phyloP scores from a whole-genome alignment of 2,113 vertebrate genomes.

The Chlorodrepanis virens region DNA sequence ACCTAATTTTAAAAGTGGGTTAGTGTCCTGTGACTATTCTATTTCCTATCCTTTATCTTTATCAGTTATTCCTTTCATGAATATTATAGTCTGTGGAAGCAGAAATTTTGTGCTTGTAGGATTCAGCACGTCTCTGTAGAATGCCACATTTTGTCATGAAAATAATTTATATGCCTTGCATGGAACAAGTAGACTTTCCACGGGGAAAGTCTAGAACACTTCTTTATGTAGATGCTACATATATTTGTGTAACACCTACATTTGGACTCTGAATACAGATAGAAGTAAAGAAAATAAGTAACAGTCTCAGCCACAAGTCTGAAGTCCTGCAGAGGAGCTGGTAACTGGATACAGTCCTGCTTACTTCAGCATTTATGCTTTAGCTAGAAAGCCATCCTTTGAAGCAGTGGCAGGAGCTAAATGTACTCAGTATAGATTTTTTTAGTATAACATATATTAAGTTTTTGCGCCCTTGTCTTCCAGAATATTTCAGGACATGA shows the following conservation, averaged over 20 bases:
- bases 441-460: background rate
- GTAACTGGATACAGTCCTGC: background rate
- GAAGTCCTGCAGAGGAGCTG: background rate
- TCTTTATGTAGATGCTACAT: background rate
- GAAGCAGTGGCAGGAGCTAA: background rate
- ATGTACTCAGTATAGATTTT: background rate
- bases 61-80: background rate
- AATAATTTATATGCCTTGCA: background rate
- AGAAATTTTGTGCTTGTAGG: background rate
- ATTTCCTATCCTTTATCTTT: background rate
- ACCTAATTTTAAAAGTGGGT: background rate
- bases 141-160: background rate
- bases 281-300: background rate
- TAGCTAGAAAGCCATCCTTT: background rate
- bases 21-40: background rate
- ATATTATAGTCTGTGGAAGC: background rate
- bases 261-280: background rate
- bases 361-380: background rate
- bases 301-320: background rate
- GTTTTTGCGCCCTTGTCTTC: background rate
- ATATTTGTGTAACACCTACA: background rate
- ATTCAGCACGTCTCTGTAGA: accelerated
- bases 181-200: background rate
- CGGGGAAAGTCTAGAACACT: background rate
- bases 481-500: background rate